A percentile compares a stretch with the other conserved stretches of the same genome.
Conservation (phyloP, 2,888 invertebrate genomes). For the Trachelus stipa region DNA sequence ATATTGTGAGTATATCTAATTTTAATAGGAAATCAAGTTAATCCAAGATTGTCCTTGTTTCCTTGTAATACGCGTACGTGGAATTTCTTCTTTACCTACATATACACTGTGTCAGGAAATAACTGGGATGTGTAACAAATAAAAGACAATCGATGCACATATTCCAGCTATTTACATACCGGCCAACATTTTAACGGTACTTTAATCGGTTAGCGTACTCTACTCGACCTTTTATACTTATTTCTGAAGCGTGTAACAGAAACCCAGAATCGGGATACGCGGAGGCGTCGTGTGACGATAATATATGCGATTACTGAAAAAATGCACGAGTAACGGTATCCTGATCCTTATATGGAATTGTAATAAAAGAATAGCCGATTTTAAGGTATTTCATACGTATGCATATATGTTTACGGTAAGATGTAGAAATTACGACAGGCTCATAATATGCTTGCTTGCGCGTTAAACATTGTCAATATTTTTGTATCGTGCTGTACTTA, state of each 20-base stretch:
- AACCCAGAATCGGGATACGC: slow-evolving; percentile 20
- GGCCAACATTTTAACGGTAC: slow-evolving; percentile 17
- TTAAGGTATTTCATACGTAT: background rate
- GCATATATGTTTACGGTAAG: background rate
- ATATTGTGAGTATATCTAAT: background rate
- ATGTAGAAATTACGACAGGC: background rate
- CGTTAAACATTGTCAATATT: background rate
- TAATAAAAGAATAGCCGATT: background rate
- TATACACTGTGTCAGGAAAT: slow-evolving; percentile 3
- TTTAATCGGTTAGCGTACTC: slow-evolving; percentile 10
- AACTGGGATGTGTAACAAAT: background rate
- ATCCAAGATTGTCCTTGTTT: background rate
- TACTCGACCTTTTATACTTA: slow-evolving; percentile 8
- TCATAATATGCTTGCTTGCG: background rate
- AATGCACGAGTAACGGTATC: background rate
- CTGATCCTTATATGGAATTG: background rate
- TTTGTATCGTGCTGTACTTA: background rate
- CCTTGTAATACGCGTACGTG: background rate
- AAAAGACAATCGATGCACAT: background rate
- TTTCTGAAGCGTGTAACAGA: slow-evolving; percentile 20
- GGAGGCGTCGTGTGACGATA: slow-evolving; percentile 5
- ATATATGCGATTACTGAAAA: background rate
- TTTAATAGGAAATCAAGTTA: background rate
- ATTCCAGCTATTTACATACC: background rate
- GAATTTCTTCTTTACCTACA: background rate